Evolutionary conservation across 2,888 invertebrate genomes (phyloP).

Genomic region (Lycia hirtaria): DNA sequence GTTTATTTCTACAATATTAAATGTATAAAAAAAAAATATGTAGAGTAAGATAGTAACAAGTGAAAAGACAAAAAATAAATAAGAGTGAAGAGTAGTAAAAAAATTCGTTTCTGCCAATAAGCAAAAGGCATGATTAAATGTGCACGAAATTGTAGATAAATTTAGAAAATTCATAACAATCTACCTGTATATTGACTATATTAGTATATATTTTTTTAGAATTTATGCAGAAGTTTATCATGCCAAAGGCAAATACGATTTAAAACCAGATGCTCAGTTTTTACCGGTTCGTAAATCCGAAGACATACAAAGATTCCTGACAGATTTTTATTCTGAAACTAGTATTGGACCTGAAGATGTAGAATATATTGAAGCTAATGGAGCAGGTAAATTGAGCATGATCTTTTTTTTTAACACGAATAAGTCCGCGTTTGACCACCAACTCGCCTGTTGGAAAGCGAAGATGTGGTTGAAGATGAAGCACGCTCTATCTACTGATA

Average conservation of each 20-base stretch:
- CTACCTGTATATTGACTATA: background rate
- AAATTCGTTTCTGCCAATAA: too few species aligned
- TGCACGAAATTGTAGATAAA: background rate
- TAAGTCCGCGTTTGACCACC: too few species aligned
- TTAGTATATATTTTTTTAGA: slow-evolving; percentile 39
- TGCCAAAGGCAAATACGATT: slow-evolving; percentile 50
- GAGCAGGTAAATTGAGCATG: slow-evolving; percentile 83
- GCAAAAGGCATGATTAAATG: too few species aligned
- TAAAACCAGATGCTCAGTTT: slow-evolving; percentile 46
- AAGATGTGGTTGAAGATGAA: too few species aligned
- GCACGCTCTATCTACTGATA: too few species aligned
- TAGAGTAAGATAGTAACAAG: too few species aligned
- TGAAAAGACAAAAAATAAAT: too few species aligned
- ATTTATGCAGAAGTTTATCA: slow-evolving; percentile 64
- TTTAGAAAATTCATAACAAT: background rate
- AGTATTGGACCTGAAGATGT: slow-evolving; percentile 87
- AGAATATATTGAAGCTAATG: slow-evolving; percentile 93
- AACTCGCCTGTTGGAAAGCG: too few species aligned
- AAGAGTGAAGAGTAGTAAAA: too few species aligned
- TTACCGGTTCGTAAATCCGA: slow-evolving; percentile 50
- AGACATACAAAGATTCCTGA: slow-evolving; percentile 78
- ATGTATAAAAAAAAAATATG: too few species aligned
- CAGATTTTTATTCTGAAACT: slow-evolving; percentile 86
- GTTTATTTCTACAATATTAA: too few species aligned
- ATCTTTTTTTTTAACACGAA: background rate